A percentile compares a stretch with the other conserved stretches of the same genome.
Conservation (phyloP, 2,797 vertebrate genomes). For the Eulemur coronatus region DNA sequence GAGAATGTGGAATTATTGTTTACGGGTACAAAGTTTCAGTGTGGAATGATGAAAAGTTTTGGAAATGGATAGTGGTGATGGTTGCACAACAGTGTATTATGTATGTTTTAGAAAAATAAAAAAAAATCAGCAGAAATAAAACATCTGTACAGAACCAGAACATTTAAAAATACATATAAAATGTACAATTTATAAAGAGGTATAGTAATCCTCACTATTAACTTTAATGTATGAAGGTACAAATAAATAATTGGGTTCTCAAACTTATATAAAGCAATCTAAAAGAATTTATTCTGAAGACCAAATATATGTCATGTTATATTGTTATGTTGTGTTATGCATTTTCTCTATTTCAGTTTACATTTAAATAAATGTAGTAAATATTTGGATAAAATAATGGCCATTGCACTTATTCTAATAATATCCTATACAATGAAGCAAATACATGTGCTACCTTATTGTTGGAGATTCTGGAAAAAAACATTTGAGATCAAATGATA, state of each 20-base stretch:
- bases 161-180: background rate
- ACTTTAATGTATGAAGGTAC: background rate
- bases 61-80: background rate
- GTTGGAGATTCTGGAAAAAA: background rate
- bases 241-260: background rate
- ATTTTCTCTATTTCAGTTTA: too few relatives aligned
- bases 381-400: background rate
- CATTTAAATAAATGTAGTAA: background rate
- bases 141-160: background rate
- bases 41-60: background rate
- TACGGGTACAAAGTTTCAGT: background rate
- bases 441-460: background rate
- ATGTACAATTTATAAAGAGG: background rate
- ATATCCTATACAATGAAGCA: background rate
- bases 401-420: background rate
- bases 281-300: background rate
- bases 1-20: background rate
- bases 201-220: background rate
- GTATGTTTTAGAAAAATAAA: background rate
- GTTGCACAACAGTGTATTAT: background rate
- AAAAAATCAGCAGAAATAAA: background rate
- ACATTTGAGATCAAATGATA: background rate
- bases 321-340: background rate
- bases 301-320: background rate
- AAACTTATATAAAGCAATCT: background rate